Percentiles rank a stretch among this genome's conserved stretches.
Conservation (phyloP, 2,888 invertebrate genomes). For the Plebejus anna region DNA sequence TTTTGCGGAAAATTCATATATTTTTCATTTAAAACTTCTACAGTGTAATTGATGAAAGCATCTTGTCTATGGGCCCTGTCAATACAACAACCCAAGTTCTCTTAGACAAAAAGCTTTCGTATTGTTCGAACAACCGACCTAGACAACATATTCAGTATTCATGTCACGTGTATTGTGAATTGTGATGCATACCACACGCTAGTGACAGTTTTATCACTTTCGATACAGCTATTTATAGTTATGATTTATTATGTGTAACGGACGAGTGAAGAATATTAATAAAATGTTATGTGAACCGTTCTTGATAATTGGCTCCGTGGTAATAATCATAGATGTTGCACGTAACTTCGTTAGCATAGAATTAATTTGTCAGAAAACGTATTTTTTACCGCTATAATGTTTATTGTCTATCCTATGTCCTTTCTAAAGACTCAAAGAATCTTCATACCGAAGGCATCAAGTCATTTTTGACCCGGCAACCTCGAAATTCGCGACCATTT, state of each 20-base stretch:
- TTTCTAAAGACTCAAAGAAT: no score
- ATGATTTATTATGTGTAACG: background rate
- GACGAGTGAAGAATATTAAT: background rate
- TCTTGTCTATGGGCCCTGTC: no score
- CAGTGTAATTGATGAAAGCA: background rate
- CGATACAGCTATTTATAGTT: slow-evolving; percentile 22
- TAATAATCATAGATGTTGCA: background rate
- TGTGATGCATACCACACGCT: slow-evolving; percentile 53
- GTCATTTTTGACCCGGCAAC: no score
- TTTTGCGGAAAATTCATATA: background rate
- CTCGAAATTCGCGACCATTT: no score
- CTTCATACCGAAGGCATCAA: no score
- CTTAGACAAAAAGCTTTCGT: no score
- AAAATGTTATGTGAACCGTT: background rate
- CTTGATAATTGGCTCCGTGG: no score
- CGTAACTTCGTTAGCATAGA: background rate
- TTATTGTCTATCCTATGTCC: no score
- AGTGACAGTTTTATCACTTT: slow-evolving; percentile 34
- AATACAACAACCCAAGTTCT: no score
- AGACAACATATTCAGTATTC: slow-evolving; percentile 43
- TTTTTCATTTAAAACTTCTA: background rate
- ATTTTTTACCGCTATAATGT: no score
- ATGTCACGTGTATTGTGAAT: slow-evolving; percentile 48
- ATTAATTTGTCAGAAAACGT: no score
- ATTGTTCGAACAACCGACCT: slow-evolving; percentile 24